phyloP scores from a whole-genome alignment of 2,797 vertebrate genomes.

The Sitta carolinensis region DNA sequence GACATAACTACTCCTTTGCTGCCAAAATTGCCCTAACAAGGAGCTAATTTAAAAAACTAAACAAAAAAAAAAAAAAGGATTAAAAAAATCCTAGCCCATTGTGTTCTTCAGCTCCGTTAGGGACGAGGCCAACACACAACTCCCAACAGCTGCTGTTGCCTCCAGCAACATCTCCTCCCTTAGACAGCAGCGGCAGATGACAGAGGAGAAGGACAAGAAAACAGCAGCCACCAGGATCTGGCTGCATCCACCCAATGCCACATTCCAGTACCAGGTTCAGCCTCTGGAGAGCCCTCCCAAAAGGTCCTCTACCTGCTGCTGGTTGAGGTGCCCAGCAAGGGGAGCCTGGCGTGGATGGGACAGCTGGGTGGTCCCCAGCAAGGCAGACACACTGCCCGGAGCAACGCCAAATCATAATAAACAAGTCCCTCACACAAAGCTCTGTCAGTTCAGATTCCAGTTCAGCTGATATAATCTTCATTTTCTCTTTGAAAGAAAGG shows the following conservation, averaged over 20 bases:
- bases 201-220: neutral
- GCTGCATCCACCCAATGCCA: neutral
- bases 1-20: neutral
- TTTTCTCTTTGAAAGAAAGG: constrained; percentile 53
- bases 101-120: neutral
- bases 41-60: constrained; percentile 1
- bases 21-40: neutral
- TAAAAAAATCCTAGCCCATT: neutral
- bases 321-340: neutral
- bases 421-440: constrained; percentile 35
- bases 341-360: neutral
- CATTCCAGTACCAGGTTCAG: neutral
- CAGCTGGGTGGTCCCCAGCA: constrained; percentile 63
- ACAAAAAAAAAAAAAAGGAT: neutral
- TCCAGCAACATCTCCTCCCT: constrained; percentile 27
- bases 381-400: neutral
- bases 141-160: constrained; percentile 28
- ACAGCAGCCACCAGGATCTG: neutral
- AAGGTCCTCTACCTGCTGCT: constrained; percentile 28
- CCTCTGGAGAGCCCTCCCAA: neutral
- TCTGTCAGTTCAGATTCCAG: constrained; percentile 53
- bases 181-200: neutral
- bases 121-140: neutral
- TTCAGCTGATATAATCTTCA: constrained; percentile 58
- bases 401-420: constrained; percentile 67